Conservation (phyloP, 1,140 invertebrate genomes). For the Antheraea mylitta region DNA sequence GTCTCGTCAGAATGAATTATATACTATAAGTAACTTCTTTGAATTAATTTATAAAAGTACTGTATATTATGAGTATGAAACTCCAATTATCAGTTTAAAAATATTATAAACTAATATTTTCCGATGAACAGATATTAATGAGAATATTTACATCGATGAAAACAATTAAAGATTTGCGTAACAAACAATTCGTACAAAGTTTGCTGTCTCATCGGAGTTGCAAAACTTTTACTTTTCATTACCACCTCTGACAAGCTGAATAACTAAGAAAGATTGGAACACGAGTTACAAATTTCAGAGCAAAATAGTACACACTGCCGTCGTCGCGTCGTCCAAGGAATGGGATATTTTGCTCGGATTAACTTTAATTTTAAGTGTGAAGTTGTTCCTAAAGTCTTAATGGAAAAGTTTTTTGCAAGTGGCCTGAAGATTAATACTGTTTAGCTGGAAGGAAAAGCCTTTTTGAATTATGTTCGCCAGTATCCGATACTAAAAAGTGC, state of each 20-base stretch:
- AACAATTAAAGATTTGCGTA: neutral
- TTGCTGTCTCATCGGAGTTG: neutral
- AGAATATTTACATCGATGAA: neutral
- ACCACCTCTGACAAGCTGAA: neutral
- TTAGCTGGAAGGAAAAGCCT: too few species aligned
- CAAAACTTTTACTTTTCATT: slow-evolving; percentile 13
- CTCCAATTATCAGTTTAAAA: too few species aligned
- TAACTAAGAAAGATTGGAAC: slow-evolving; percentile 10
- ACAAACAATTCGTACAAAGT: slow-evolving; percentile 1
- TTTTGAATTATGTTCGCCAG: too few species aligned
- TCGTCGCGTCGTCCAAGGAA: slow-evolving; percentile 30
- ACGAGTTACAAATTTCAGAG: slow-evolving; percentile 29
- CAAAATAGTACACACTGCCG: slow-evolving; percentile 29
- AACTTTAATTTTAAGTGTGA: slow-evolving; percentile 51
- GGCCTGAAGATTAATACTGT: too few species aligned
- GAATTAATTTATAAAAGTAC: too few species aligned
- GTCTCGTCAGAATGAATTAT: too few species aligned
- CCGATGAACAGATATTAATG: too few species aligned
- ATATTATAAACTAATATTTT: too few species aligned
- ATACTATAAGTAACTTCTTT: too few species aligned
- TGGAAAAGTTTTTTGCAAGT: slow-evolving; percentile 51
- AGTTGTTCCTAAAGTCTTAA: slow-evolving; percentile 45
- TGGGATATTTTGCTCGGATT: slow-evolving; percentile 52
- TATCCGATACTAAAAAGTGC: too few species aligned
- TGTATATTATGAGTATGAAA: too few species aligned